These are phyloP conservation scores for Spilogale gracilis DNA, from an alignment of 2,113 vertebrate species.

Conservation along the genomic window DNA sequence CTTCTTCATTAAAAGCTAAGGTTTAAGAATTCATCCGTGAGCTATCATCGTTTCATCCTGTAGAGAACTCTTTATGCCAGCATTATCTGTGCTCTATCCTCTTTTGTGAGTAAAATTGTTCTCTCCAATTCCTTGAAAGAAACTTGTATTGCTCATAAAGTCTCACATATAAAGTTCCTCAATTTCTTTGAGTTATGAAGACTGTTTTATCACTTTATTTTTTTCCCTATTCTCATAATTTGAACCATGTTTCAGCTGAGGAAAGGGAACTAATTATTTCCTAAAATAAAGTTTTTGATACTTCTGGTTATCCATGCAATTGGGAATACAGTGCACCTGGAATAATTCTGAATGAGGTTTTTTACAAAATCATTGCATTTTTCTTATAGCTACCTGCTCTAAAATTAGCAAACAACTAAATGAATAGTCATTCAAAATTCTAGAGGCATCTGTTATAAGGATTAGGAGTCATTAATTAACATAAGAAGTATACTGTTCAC, in stretches of 20 bases:
- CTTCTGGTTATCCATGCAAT: not conserved
- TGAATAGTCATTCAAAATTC: not conserved
- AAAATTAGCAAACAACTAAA: slow-evolving; percentile 41
- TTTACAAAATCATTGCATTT: slow-evolving; percentile 37
- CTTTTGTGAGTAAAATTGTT: slow-evolving; percentile 39
- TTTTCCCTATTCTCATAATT: not conserved
- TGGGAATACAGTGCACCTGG: not conserved
- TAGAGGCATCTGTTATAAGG: not conserved
- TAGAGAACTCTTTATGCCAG: not conserved
- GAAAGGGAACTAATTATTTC: slow-evolving; percentile 8
- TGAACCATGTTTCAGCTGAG: slow-evolving; percentile 27
- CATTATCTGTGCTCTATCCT: not conserved
- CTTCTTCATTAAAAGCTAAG: slow-evolving; percentile 53
- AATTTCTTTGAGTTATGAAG: slow-evolving; percentile 27
- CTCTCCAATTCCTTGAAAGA: slow-evolving; percentile 31
- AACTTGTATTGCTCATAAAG: not conserved
- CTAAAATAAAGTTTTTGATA: not conserved
- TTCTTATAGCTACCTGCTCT: not conserved
- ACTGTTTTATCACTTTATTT: not conserved
- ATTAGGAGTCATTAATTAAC: slow-evolving; percentile 28
- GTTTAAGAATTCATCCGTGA: not conserved
- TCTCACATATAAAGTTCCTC: not conserved
- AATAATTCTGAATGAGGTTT: slow-evolving; percentile 11
- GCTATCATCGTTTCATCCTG: not conserved
- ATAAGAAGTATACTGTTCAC: not conserved